Evolutionary conservation across 37 sponge, comb jelly and placozoan species (phyloP), one percentile per base, ranked within the genome.

Genomic region (Cliona cf. orientalis): DNA sequence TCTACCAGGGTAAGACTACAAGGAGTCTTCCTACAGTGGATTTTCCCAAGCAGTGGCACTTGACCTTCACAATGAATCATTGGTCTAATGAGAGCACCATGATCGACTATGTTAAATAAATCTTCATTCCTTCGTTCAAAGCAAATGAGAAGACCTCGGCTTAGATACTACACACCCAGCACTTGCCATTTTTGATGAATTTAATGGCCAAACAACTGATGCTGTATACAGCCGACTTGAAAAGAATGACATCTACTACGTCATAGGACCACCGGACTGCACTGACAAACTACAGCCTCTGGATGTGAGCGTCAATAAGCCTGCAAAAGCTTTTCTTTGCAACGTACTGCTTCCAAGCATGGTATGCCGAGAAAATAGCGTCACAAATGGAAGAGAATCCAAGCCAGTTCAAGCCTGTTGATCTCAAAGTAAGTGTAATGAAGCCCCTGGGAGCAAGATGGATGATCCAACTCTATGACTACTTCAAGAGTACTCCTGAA

Each of bases 271-370:
- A 71, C 57, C 85, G 19, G 84, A 79, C 69, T 68, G 78, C 26
- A 89, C 90, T 26, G 80, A 84, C 38, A 25, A 14, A 59, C 78
- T 89, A 45, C 89, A 88, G 38, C 89, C 89, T 29, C 82, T 87
- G 0, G 69, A 87, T 65, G 19, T 87, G 14, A 62, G 66, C 46
- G 84, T 88, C 58, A 70, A 88, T 32, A 82, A 88, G 34, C 76
- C 78, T 33, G 89, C 84, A 19, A 88, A 82, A 43, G 62, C 68
- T 23, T 81, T 76, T 76, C 41, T 88, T 40, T 22, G 79, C n/a
- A n/a, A n/a, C n/a, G 11, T 21, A 17, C 5, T 40, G 35, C 33
- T 88, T 81, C 33, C 66, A 76, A 29, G 83, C 66, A 26, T 88
- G 82, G 82, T 82, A 88, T 75, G 46, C 68, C 38, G 41, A 31